Base-by-base conservation (phyloP, 2,888 invertebrate genomes). In the Lithophane socia region DNA sequence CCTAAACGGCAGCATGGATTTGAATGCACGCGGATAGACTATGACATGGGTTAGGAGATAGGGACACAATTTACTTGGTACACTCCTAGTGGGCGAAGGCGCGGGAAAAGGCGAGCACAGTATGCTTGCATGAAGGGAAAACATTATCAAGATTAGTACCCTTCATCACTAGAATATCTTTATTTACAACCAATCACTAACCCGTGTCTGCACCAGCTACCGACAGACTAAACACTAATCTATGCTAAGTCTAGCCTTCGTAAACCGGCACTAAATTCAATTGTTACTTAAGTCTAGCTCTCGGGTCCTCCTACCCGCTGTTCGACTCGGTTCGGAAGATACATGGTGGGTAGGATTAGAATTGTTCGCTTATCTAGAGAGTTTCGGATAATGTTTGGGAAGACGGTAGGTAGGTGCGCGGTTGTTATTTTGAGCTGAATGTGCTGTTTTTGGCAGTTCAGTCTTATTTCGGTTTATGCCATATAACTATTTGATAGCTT, bases 201-300 rank as follows among this genome's bases (percentile, higher is more conserved):
- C 58, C 73, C 67, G 44, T 76, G 78, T 83, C 71, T 52, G 29
- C 67, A 69, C 65, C 12, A 63, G 21, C 61, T 61, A 67, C 58
- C 58, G 68, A 12, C 68, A 63, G 44, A 44, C 80, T 61, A 66
- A 74, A 65, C 60, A 61, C 42, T 77, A 75, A 74, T 86, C 60
- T 75, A 73, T 75, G 70, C 78, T 74, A 77, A 77, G 69, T 64
- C 73, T 24, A 74, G 78, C 60, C 64, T 49, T 29, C 61, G 66
- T 71, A 77, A 77, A 78, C 79, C 72, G 77, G 87, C 71, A 84
- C 82, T 87, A 87, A 85, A 87, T 87, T 84, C 79, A 76, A 75
- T 75, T 67, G 76, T 79, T 64, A 83, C 75, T 73, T 76, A 75
- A 65, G 66, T 49, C 49, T 42, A 65, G 64, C 58, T 10, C 58